Base-by-base conservation (phyloP, 2,888 invertebrate genomes). In the Hylaea fasciaria region DNA sequence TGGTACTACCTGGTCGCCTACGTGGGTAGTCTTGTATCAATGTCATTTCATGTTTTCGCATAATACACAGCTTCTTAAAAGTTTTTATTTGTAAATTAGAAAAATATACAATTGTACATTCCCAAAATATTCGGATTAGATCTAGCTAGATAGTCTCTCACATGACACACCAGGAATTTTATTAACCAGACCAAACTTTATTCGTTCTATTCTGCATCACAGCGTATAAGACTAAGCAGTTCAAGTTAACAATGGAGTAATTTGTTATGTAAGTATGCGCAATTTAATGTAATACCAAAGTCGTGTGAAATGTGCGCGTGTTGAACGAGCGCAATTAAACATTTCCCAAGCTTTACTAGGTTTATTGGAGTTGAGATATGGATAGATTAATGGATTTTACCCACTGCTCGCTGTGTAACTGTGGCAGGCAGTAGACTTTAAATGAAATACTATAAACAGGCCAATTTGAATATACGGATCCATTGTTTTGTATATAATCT, bases 281-380 rank as follows among this genome's bases (percentile, higher is more conserved):
- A 70, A 70, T 65, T 68, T 63, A 63, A 65, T 76, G 75, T 73
- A 71, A 81, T 72, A 76, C 66, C 65, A 73, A 69, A 75, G 72
- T 74, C 76, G 77, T 80, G 83, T 73, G 84, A 80, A 77, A 59
- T 54, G 67, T 74, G 69, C 66, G 76, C 75, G 73, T 69, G 71
- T 59, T 44, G 32, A 71, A 69, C 66, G 59, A 73, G 74, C 72
- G 76, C 76, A 80, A 78, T 82, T 76, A 78, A 72, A 56, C 73
- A 68, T 71, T 65, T 78, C 76, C 68, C 69, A 65, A 65, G 66
- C 58, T 58, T 65, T 68, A 62, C 54, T 68, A 61, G 59, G 62
- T 64, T 59, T 62, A 64, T 66, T 54, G 60, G 52, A 60, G 41
- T 45, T 28, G 22, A 60, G 17, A 45, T 59, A 37, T 52, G 46